A percentile compares a stretch with the other conserved stretches of the same genome.
These are phyloP conservation scores for Gymnoscopelus microlampas DNA, from an alignment of 2,797 vertebrate genomes.

Conservation along the genomic window DNA sequence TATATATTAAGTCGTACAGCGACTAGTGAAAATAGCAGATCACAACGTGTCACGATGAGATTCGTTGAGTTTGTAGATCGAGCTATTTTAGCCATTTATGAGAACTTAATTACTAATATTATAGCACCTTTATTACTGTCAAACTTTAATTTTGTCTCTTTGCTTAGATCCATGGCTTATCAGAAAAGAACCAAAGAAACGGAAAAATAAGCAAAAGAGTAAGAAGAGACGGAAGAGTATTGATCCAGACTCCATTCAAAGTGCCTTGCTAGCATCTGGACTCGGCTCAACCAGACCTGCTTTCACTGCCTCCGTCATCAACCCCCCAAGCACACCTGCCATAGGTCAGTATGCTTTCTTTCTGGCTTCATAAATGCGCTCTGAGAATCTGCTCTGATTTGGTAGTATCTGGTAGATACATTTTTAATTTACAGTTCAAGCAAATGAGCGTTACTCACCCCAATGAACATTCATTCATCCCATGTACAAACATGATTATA, in stretches of 20 bases:
- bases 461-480: neutral
- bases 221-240: conserved; percentile 92
- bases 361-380: too few relatives aligned
- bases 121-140: neutral
- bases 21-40: too few relatives aligned
- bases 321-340: conserved; percentile 70
- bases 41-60: too few relatives aligned
- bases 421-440: too few relatives aligned
- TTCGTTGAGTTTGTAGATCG: too few relatives aligned
- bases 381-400: too few relatives aligned
- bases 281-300: conserved; percentile 92
- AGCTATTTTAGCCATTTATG: neutral
- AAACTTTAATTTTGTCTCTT: neutral
- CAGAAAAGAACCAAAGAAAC: conserved; percentile 97
- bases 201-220: conserved; percentile 90
- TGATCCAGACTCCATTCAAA: conserved; percentile 98
- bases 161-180: conserved; percentile 94
- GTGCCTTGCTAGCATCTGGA: conserved; percentile 99
- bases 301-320: conserved; percentile 86
- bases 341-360: conserved; percentile 52
- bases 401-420: too few relatives aligned
- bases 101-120: neutral
- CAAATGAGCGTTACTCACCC: too few relatives aligned
- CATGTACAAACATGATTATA: neutral
- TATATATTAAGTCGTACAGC: too few relatives aligned